Evolutionary conservation across 2,797 vertebrate genomes (phyloP), one percentile per base, ranked within the genome.

Genomic region (Acanthopagrus latus): DNA sequence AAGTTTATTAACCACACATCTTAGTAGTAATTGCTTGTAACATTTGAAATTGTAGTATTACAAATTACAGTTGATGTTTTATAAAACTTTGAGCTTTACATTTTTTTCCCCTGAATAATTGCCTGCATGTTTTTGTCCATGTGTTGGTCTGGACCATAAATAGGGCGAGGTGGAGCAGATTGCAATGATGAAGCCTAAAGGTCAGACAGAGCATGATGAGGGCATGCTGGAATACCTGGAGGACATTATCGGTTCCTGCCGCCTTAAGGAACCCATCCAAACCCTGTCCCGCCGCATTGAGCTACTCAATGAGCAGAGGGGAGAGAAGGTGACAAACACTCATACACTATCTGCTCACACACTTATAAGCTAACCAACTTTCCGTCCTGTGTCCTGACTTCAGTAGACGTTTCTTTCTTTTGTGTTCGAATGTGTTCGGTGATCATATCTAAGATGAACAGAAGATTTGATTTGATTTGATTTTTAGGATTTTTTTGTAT

Each of bases 111-210:
- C 10, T 66, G 23, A 64, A 48, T 86, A 27, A 75, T 18, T 76
- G 57, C 23, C 13, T 78, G 43, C 58, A 33, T 86, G 57, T 86
- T 12, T 82, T 44, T 87, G 55, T 78, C 41, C 58, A 50, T 75
- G 43, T 87, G 56, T 77, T 80, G n/a, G 58, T 81, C 9, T 83
- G 71, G 57, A 54, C 64, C 55, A 55, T 65, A 78, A 78, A 18
- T 93, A 99, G 98, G 98, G 98, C 17, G 98, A 99, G 95, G 98
- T 99, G 87, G 98, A 99, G 88, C 98, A 99, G 81, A 99, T 99
- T 13, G 95, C 98, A 55, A 96, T 99, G 98, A 99, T 99, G 98
- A 99, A 99, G 87, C 96, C 98, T 11, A 98, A 97, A 94, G 98
- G 97, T 65, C 98, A 99, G 92, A 97, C 96, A 0, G 97, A 97